phyloP scores from a whole-genome alignment of 2,888 invertebrate species.

The Mamestra brassicae region DNA sequence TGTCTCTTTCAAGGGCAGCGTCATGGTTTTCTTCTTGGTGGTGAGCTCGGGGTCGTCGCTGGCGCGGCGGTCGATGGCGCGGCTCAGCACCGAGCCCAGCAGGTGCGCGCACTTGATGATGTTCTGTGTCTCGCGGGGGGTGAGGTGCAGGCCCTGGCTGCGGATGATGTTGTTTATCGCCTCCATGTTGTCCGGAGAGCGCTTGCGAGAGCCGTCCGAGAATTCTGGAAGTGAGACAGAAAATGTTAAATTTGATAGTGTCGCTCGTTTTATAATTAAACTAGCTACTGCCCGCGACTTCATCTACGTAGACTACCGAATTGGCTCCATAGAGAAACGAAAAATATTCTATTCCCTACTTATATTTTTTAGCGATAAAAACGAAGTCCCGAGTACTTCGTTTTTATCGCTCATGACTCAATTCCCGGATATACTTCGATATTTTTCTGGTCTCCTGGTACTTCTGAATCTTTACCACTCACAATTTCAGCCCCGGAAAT shows the following conservation, averaged over 20 bases:
- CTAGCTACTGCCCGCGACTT: no score
- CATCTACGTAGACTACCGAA: no score
- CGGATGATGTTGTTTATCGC: slow-evolving; percentile 80
- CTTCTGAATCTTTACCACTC: no score
- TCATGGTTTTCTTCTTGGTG: slow-evolving; percentile 79
- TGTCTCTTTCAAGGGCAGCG: slow-evolving; percentile 82
- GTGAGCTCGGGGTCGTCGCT: slow-evolving; percentile 67
- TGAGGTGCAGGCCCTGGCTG: slow-evolving; percentile 82
- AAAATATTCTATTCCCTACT: no score
- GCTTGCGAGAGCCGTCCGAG: slow-evolving; percentile 77
- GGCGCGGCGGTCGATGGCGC: slow-evolving; percentile 82
- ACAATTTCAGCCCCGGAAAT: no score
- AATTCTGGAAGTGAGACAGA: slow-evolving; percentile 73
- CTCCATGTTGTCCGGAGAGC: slow-evolving; percentile 80
- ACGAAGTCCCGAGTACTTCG: no score
- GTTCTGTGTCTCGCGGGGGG: slow-evolving; percentile 84
- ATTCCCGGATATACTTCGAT: no score
- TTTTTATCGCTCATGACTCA: no score
- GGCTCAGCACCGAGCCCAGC: slow-evolving; percentile 81
- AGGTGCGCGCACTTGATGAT: slow-evolving; percentile 87
- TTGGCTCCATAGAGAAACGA: no score
- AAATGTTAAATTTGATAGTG: neutral
- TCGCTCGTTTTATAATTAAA: no score
- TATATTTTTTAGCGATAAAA: no score
- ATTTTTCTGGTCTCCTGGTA: no score